Conservation (phyloP, 1,140 invertebrate genomes). For the Trachymyrmex septentrionalis region DNA sequence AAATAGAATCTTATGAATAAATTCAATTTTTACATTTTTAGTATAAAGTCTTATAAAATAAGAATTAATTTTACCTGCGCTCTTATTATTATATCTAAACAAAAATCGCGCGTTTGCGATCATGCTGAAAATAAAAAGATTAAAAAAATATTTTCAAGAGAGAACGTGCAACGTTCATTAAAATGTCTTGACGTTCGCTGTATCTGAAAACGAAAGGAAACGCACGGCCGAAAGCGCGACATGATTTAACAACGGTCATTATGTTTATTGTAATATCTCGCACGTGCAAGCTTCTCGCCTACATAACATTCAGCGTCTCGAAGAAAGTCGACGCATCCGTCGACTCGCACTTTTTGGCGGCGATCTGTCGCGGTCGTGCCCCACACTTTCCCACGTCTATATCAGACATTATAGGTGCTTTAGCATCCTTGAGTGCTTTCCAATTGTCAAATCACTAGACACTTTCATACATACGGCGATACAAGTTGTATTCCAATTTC, state of each 20-base stretch:
- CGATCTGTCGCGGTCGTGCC: background rate
- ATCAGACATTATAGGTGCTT: background rate
- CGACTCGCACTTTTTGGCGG: slow-evolving; percentile 41
- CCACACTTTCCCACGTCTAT: background rate
- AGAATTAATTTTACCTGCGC: background rate
- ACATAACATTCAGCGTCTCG: slow-evolving; percentile 37
- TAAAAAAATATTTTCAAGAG: slow-evolving; percentile 11
- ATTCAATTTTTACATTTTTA: background rate
- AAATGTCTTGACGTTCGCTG: background rate
- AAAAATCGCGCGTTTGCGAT: background rate
- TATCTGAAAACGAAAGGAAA: slow-evolving; percentile 39
- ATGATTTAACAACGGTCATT: slow-evolving; percentile 36
- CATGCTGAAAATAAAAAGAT: background rate
- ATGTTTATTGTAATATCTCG: slow-evolving; percentile 56
- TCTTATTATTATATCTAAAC: background rate
- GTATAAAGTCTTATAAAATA: background rate
- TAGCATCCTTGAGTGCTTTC: background rate
- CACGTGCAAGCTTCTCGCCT: background rate
- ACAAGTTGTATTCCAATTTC: too few relatives aligned
- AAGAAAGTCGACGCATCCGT: slow-evolving; percentile 42
- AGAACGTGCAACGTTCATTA: background rate
- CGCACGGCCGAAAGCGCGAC: slow-evolving; percentile 4
- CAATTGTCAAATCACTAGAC: too few relatives aligned
- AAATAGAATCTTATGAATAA: slow-evolving; percentile 1
- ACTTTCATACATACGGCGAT: too few relatives aligned